These are phyloP conservation scores for Diplodus puntazzo DNA, from an alignment of 2,797 vertebrate genomes.

Conservation along the genomic window DNA sequence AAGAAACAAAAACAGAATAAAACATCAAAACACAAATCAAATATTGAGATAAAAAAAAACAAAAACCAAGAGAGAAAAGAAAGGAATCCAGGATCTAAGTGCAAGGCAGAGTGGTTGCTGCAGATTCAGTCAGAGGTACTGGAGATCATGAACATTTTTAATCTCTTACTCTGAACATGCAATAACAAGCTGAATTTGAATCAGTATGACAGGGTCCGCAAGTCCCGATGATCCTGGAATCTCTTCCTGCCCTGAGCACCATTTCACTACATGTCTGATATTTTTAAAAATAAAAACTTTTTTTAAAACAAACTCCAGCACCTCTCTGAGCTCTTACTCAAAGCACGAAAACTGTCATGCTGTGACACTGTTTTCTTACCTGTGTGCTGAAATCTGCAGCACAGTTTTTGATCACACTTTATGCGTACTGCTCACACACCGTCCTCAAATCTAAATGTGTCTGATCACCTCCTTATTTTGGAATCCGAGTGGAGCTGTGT, in stretches of 20 bases:
- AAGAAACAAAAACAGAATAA: not conserved
- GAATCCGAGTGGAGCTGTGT: not conserved
- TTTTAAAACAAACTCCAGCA: not conserved
- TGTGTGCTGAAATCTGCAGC: not conserved
- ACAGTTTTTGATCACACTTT: not conserved
- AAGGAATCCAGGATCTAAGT: not conserved
- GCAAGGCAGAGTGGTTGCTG: not conserved
- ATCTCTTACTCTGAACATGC: not conserved
- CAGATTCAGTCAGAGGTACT: not conserved
- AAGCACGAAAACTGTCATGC: not conserved
- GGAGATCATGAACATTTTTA: not conserved
- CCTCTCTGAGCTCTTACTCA: not conserved
- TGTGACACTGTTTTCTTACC: not conserved
- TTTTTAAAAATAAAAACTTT: not conserved
- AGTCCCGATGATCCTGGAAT: not conserved
- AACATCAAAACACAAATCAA: not conserved
- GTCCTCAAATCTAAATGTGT: not conserved
- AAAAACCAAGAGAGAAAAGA: not conserved
- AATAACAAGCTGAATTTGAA: not conserved
- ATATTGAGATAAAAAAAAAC: not conserved
- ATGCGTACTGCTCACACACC: not conserved
- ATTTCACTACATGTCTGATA: not conserved
- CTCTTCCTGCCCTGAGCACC: not conserved
- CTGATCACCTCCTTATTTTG: not conserved
- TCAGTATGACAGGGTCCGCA: not conserved